Evolutionary conservation across 2,797 vertebrate genomes (phyloP).

Genomic region (Coreius guichenoti): DNA sequence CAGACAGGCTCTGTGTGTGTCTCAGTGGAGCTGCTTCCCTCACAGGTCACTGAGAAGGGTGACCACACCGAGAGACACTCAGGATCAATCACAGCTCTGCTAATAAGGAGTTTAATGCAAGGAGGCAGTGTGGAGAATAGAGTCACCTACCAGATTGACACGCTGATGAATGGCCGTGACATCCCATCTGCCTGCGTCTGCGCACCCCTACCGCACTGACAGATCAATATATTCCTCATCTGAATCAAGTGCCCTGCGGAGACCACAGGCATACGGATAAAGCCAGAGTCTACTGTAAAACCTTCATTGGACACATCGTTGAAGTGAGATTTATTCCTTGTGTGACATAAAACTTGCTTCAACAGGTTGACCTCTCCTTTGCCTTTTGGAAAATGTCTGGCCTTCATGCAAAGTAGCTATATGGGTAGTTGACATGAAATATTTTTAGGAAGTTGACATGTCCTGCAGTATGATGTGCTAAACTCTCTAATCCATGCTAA

Average conservation of each 20-base stretch:
- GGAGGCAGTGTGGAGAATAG: slow-evolving; percentile 74
- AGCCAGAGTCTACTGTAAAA: neutral
- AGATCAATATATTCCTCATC: slow-evolving; percentile 38
- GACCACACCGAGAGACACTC: slow-evolving; percentile 18
- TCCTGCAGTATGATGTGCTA: neutral
- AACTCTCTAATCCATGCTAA: neutral
- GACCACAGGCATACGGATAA: slow-evolving; percentile 8
- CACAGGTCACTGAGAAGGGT: slow-evolving; percentile 40
- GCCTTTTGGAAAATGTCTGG: neutral
- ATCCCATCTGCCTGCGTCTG: slow-evolving; percentile 68
- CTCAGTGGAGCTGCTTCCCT: neutral
- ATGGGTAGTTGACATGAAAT: neutral
- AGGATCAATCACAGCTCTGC: slow-evolving; percentile 56
- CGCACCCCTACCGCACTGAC: slow-evolving; percentile 45
- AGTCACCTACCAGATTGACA: slow-evolving; percentile 71
- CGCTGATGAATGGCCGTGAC: slow-evolving; percentile 68
- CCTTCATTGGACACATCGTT: neutral
- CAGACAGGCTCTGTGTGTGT: slow-evolving; percentile 30
- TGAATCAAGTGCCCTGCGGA: slow-evolving; percentile 9
- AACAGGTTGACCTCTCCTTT: neutral
- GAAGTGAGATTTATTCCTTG: neutral
- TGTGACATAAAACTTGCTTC: neutral
- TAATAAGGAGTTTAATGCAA: slow-evolving; percentile 71
- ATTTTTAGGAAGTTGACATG: neutral
- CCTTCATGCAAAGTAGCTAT: neutral